Evolutionary conservation across 2,888 invertebrate genomes (phyloP).

Genomic region (Clivina fossor): DNA sequence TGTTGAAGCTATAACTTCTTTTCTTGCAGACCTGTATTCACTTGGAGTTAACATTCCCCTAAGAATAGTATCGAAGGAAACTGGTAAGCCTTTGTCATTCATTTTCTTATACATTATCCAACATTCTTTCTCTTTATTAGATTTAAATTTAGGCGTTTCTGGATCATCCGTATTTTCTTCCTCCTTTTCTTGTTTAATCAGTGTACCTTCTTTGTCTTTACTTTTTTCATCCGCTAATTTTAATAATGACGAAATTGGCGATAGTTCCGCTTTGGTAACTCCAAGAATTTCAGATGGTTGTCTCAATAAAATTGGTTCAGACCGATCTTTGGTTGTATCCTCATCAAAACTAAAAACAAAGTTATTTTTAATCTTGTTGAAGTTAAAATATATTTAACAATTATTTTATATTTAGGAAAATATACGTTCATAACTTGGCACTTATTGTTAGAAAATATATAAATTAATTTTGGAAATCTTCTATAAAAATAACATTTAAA

Average conservation of each 20-base stretch:
- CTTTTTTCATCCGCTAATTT: conserved; percentile 5
- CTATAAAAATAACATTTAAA: too few relatives aligned
- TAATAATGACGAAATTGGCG: background rate
- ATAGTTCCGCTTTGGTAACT: conserved; percentile 15
- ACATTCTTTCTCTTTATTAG: conserved; percentile 57
- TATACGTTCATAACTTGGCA: too few relatives aligned
- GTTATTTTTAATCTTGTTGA: too few relatives aligned
- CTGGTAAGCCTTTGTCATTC: conserved; percentile 66
- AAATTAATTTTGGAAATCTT: too few relatives aligned
- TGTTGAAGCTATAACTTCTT: conserved; percentile 43
- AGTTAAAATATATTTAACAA: too few relatives aligned
- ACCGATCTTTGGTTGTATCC: background rate
- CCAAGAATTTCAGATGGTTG: background rate
- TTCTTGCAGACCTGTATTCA: conserved; percentile 66
- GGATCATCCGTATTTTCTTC: conserved; percentile 22
- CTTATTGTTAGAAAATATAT: too few relatives aligned
- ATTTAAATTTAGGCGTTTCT: conserved; percentile 41
- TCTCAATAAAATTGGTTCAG: conserved; percentile 1
- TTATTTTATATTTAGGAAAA: too few relatives aligned
- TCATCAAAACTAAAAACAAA: conserved; percentile 15
- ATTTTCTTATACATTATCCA: conserved; percentile 70
- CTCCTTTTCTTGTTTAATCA: conserved; percentile 7
- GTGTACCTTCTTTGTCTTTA: background rate
- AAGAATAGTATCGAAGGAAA: conserved; percentile 69
- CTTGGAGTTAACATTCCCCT: conserved; percentile 73